Percentiles rank a stretch among this genome's conserved stretches.
Conservation (phyloP, 1,140 invertebrate species). For the Lepidotrigona ventralis region DNA sequence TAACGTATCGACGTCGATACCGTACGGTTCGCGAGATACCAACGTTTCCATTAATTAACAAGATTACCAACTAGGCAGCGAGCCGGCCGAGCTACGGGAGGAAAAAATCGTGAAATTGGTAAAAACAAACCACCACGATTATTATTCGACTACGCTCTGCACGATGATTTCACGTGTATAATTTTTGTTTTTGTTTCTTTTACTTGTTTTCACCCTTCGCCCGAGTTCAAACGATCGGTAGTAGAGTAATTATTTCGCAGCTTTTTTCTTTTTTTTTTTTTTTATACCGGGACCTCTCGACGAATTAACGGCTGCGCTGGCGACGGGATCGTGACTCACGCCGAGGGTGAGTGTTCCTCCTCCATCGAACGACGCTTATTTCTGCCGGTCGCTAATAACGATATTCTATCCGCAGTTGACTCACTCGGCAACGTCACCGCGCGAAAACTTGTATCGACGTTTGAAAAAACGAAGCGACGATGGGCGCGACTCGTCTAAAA, state of each 20-base stretch:
- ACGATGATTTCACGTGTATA: background rate
- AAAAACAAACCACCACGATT: background rate
- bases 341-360: constrained; percentile 8
- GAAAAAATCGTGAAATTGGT: background rate
- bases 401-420: constrained; percentile 26
- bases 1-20: background rate
- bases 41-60: constrained; percentile 29
- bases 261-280: background rate
- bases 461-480: background rate
- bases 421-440: background rate
- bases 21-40: background rate
- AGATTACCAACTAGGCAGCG: background rate
- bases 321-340: constrained; percentile 10
- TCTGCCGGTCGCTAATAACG: background rate
- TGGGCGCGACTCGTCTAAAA: background rate
- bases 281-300: background rate
- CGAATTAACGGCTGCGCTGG: background rate
- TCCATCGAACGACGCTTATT: constrained; percentile 6
- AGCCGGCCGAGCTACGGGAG: no score
- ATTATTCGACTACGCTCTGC: background rate
- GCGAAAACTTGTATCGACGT: background rate
- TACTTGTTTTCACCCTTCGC: no score
- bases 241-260: constrained; percentile 12
- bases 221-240: background rate
- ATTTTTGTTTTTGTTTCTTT: background rate